Evolutionary conservation across 2,888 invertebrate genomes (phyloP), one percentile per base, ranked within the genome.

Genomic region (Eremobia ochroleuca): DNA sequence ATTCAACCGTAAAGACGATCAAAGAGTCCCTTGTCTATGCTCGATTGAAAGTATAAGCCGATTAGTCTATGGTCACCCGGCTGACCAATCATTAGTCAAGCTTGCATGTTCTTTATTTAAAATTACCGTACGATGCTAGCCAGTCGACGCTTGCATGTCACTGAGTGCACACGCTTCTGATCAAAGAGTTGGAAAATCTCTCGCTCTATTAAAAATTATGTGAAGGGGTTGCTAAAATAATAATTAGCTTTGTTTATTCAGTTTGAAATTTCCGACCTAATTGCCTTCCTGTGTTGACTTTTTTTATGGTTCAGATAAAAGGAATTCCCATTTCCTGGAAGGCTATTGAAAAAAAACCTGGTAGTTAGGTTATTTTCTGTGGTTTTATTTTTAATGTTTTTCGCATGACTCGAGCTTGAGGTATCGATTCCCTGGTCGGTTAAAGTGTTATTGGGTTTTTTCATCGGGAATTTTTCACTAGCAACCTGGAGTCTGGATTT

Each of bases 71-170:
- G 94, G 92, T 80, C 92, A 85, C 89, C 84, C 91, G 90, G 88
- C 91, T 94, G 94, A 93, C 94, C 94, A 94, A 94, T 94, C 92
- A 93, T 90, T 92, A 93, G 90, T 89, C 89, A 85, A 93, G 94
- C 90, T 89, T 89, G 82, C 91, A 91, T 90, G 93, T 93, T 94
- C 94, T 91, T 91, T 92, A 92, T 94, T 94, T 94, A 95, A 94
- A 94, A 91, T 92, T 90, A 90, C 91, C 83, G 89, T 84, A 88
- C 86, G 75, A 82, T 68, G 74, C 76, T 83, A 88, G 89, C 87
- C 91, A 92, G 88, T 92, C 88, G 90, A 86, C 85, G 89, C 79
- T 88, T 74, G 86, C 49, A 77, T 65, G 78, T 82, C 87, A 83
- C 40, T 87, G 83, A 79, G 88, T 89, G 75, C 88, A 82, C 91